Base-by-base conservation (phyloP, 2,113 vertebrate genomes). In the Phalacrocorax pelagicus region DNA sequence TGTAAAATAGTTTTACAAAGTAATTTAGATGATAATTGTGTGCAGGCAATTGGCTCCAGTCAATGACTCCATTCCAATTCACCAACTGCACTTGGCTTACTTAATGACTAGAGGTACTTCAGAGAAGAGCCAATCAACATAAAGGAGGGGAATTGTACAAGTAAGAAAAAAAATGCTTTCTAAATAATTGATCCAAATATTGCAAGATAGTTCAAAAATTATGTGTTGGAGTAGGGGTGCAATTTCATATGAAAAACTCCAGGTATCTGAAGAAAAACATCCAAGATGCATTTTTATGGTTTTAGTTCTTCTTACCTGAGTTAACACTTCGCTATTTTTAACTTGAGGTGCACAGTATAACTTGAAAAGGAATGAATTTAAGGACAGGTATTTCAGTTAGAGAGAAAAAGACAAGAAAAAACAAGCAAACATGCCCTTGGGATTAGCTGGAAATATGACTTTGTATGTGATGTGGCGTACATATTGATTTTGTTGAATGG, bases 21-120 rank as follows among this genome's bases (percentile, higher is more conserved):
- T 71, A 91, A 86, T 88, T 92, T 85, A 77, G 59, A 82, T 72
- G 17, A 91, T 94, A 92, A 91, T 88, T 80, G 12, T 51, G n/a
- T 77, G n/a, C 16, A 82, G 46, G 69, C 42, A 94, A 90, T 88
- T 92, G 67, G 92, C 66, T 89, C 19, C 51, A 84, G 86, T 86
- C 57, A 67, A 52, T 79, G 47, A 67, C 70, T 74, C 12, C 55
- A 81, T 85, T 84, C 32, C 42, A 87, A 71, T 94, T 81, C 83
- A 79, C 17, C 38, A 71, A 22, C 38, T 67, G 6, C 29, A 80
- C n/a, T 67, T 78, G 23, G 11, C 19, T 86, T 91, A 46, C 38
- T 75, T 86, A 86, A 66, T 80, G 34, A 32, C 38, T 77, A 61
- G 32, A 88, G 11, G 49, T 72, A 69, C 22, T 92, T 88, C 51